Base-by-base conservation (phyloP, 2,113 vertebrate genomes). In the Symphodus melops region DNA sequence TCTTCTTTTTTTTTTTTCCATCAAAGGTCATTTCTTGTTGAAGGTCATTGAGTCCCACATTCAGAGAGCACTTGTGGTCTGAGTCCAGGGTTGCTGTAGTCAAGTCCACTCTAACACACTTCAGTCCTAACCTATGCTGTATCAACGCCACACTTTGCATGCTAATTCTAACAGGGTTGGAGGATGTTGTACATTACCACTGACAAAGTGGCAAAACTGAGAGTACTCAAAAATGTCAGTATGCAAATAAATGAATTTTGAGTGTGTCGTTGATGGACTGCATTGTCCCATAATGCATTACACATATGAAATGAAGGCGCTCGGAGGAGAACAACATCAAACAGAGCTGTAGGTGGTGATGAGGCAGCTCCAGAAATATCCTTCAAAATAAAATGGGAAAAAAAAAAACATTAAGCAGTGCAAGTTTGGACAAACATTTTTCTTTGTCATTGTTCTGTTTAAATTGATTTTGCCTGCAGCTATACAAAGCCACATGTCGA, bases 231-330 rank as follows among this genome's bases (percentile, higher is more conserved):
- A 86, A 79, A 87, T 79, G 58, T 61, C 81, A 82, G 59, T 28
- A 25, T 78, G 85, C 73, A 79, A 72, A 49, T 73, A 68, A 85
- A 79, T 73, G 60, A 71, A 54, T 54, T 51, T 68, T 51, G 66
- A 84, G 86, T 73, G 82, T 28, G n/a, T 58, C 62, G 61, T 79
- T 69, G 80, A 90, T 59, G 61, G 83, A 78, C 44, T 28, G 67
- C 46, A 65, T 82, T 83, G 81, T 84, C 79, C 64, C 42, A 51
- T 70, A 78, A 76, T 53, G 73, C 74, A 41, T 12, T 54, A 54
- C 73, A 64, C 62, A 59, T 72, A 67, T 49, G 79, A 63, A 65
- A 65, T 62, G 20, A 63, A 72, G 65, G 81, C 82, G 73, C 83
- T 77, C 75, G 57, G 37, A 52, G 82, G 74, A 69, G 57, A 51